phyloP scores from a whole-genome alignment of 2,797 vertebrate species.

The Cercopithecus mitis region DNA sequence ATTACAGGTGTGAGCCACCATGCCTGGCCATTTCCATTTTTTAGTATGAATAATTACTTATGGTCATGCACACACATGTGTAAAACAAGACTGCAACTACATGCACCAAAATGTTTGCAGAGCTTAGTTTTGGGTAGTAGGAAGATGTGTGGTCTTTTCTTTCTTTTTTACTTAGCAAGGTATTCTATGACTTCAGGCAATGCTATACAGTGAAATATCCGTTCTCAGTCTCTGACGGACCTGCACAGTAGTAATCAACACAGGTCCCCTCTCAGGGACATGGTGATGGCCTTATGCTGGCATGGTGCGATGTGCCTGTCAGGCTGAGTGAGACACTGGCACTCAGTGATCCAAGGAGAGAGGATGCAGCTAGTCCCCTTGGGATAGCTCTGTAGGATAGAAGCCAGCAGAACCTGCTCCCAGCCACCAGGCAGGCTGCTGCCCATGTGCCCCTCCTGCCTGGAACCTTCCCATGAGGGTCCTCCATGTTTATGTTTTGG shows the following conservation, averaged over 20 bases:
- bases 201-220: background rate
- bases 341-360: background rate
- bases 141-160: background rate
- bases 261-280: background rate
- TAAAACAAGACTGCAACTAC: background rate
- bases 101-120: background rate
- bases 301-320: background rate
- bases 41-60: background rate
- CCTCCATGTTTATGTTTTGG: background rate
- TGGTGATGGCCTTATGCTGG: background rate
- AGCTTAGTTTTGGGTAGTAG: background rate
- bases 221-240: background rate
- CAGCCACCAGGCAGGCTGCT: background rate
- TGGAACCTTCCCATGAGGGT: rapidly evolving
- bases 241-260: no score
- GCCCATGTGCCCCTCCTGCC: rapidly evolving
- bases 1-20: background rate
- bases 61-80: background rate
- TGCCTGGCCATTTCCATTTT: background rate
- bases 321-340: background rate
- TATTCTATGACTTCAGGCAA: background rate
- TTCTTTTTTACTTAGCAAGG: background rate
- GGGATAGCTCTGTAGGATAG: no score
- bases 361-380: background rate
- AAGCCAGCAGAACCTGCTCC: background rate